These are phyloP conservation scores for Oncorhynchus mykiss DNA, from an alignment of 2,113 vertebrate genomes.

Conservation along the genomic window DNA sequence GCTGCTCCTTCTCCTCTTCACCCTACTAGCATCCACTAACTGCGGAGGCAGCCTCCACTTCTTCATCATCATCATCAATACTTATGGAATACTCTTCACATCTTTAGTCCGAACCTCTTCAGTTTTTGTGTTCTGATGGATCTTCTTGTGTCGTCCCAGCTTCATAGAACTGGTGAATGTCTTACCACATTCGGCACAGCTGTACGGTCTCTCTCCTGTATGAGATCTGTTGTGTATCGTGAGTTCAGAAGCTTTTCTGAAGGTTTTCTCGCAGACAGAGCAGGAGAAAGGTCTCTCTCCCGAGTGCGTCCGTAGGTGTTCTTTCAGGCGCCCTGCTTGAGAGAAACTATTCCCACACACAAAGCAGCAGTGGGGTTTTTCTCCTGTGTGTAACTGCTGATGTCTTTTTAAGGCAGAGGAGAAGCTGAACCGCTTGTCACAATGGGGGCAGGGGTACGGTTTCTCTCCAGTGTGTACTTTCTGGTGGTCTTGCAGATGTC, in stretches of 20 bases:
- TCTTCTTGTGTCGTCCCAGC: not conserved
- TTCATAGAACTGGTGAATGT: not conserved
- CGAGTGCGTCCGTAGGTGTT: conserved; percentile 56
- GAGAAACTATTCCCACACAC: conserved; percentile 63
- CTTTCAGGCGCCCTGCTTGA: conserved; percentile 48
- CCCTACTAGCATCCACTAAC: no score
- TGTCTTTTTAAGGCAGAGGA: conserved; percentile 19
- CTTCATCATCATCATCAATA: no score
- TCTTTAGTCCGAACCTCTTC: not conserved
- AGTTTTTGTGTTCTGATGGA: not conserved
- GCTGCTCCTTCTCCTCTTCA: no score
- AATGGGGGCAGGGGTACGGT: conserved; percentile 21
- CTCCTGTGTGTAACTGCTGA: conserved; percentile 21
- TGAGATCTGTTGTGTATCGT: conserved; percentile 60
- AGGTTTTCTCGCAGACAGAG: conserved; percentile 15
- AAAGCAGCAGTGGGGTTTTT: conserved; percentile 49
- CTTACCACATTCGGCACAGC: not conserved
- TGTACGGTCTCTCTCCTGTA: conserved; percentile 54
- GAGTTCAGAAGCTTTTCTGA: conserved; percentile 54
- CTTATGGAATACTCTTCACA: no score
- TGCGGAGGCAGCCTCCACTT: no score
- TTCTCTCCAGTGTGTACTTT: conserved; percentile 17
- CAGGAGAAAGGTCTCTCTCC: conserved; percentile 16
- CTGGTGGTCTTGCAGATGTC: conserved; percentile 12
- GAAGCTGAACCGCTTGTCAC: conserved; percentile 22